Evolutionary conservation across 2,888 invertebrate species (phyloP), one percentile per base, ranked within the genome.

Genomic region (Zhuqinia jingwanae): DNA sequence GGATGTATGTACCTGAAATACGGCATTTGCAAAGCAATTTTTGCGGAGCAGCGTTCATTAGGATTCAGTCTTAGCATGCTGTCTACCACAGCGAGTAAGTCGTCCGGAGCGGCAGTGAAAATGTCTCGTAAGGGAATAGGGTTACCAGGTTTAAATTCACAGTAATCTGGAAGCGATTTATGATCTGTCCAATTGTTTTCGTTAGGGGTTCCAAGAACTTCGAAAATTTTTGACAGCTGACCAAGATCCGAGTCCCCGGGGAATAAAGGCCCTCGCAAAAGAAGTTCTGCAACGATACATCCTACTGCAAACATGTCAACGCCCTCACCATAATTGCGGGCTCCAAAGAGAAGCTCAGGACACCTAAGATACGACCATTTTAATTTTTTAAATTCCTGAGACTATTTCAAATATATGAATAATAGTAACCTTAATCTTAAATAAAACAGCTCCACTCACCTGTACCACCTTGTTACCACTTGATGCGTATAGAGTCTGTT

Each of bases 231-330:
- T 0, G 97, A 96, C 58, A 99, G 93, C 92, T 99, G 99, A 93
- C 99, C 99, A 81, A 99, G 93, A 93, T 99, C 99, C 0, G 98
- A 96, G 91, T 99, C 99, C 6, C 99, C 99, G 0, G 99, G 98
- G 88, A 99, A 94, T 92, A 99, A 96, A 0, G 99, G 99, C 2
- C 96, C 95, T 89, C 98, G 93, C n/a, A 98, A 93, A 73, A 98
- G 93, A 22, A 99, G 93, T 93, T 99, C 99, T 0, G 98, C 99
- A 88, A 99, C 93, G 92, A 99, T 99, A 92, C 99, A 99, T 2
- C 99, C 99, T 13, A 98, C 95, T 2, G 99, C 99, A 99, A 99
- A 99, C 94, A 99, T 98, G 92, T 99, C 99, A 17, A 99, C 96
- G 1, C 98, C 98, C 13, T 96, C 96, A 15, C 98, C 97, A 93